These are phyloP conservation scores for Babyrousa celebensis DNA, from an alignment of 2,797 vertebrate species.

Conservation along the genomic window DNA sequence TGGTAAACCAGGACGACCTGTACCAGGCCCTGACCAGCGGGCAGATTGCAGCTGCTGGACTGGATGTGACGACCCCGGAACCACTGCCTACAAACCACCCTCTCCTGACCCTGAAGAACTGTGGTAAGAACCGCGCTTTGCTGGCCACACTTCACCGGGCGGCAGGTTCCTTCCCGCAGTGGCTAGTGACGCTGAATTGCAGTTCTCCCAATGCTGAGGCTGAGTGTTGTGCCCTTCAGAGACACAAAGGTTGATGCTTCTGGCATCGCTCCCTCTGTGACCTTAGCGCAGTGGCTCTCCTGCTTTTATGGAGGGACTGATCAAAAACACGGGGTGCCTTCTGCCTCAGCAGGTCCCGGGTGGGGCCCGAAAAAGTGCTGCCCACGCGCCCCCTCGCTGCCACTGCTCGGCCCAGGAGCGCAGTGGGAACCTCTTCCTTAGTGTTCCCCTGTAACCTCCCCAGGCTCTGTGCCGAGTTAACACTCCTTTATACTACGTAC, in stretches of 20 bases:
- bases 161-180: not conserved
- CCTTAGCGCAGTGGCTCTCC: not conserved
- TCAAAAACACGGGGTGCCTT: not conserved
- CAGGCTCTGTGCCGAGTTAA: not conserved
- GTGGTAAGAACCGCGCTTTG: slow-evolving; percentile 90
- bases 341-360: not conserved
- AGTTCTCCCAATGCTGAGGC: not conserved
- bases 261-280: too few species aligned
- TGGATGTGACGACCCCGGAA: slow-evolving; percentile 97
- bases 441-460: not conserved
- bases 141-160: not conserved
- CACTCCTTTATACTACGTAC: not conserved
- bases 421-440: not conserved
- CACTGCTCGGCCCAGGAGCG: not conserved
- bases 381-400: fast-evolving
- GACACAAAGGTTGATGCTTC: not conserved
- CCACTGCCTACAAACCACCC: slow-evolving; percentile 95
- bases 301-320: not conserved
- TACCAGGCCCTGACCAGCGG: slow-evolving; percentile 93
- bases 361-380: not conserved
- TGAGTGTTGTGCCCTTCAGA: not conserved
- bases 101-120: slow-evolving; percentile 96
- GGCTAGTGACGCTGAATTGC: not conserved
- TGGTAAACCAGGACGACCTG: slow-evolving; percentile 97
- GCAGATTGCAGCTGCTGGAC: slow-evolving; percentile 96